Evolutionary conservation across 1,140 invertebrate species (phyloP).

Genomic region (Mamestra configurata): DNA sequence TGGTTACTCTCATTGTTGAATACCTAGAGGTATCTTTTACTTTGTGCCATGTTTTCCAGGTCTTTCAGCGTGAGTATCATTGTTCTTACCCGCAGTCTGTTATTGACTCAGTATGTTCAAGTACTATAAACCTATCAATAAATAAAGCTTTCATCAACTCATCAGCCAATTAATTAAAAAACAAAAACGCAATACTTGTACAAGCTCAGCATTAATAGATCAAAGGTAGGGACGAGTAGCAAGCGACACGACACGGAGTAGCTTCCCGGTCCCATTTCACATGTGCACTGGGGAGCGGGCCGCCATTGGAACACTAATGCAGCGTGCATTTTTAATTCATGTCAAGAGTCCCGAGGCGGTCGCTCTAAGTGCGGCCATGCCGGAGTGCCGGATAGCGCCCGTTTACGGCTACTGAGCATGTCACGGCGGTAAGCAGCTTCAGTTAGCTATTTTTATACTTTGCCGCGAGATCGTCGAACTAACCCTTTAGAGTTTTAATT

Average conservation of each 20-base stretch:
- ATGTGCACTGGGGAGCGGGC: constrained; percentile 45
- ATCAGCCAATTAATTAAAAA: not conserved
- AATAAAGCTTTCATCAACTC: too few relatives aligned
- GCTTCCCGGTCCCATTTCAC: constrained; percentile 42
- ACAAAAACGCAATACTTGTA: not conserved
- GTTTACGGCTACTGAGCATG: constrained; percentile 59
- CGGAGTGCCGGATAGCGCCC: constrained; percentile 48
- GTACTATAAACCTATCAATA: too few relatives aligned
- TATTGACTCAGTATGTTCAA: too few relatives aligned
- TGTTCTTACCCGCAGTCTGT: too few relatives aligned
- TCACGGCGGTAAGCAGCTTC: constrained; percentile 28
- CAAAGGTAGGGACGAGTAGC: constrained; percentile 9
- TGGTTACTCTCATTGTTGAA: too few relatives aligned
- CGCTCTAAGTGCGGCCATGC: constrained; percentile 65
- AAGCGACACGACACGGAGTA: not conserved
- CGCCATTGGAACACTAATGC: constrained; percentile 76
- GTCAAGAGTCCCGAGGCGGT: constrained; percentile 75
- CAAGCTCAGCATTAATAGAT: constrained; percentile 30
- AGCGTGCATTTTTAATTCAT: constrained; percentile 81
- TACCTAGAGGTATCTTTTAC: too few relatives aligned
- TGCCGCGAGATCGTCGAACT: not conserved
- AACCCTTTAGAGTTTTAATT: constrained; percentile 4
- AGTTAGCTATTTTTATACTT: constrained; percentile 19
- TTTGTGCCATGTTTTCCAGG: too few relatives aligned
- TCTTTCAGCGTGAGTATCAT: too few relatives aligned